Percentiles rank a stretch among this genome's conserved stretches.
phyloP scores from a whole-genome alignment of 2,113 vertebrate species.

The Myodes glareolus region DNA sequence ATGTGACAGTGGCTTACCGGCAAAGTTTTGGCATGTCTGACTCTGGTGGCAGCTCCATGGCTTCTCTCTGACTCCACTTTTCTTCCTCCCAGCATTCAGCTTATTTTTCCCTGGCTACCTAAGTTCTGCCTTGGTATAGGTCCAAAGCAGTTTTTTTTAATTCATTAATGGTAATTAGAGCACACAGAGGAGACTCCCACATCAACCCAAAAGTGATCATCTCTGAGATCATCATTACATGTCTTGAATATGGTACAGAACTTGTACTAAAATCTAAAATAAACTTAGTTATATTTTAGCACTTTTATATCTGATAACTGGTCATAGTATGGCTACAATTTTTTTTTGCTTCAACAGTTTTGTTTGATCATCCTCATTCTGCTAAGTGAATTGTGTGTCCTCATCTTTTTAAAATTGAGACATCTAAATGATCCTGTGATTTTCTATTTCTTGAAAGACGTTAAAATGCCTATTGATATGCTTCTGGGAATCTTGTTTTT shows the following conservation, averaged over 20 bases:
- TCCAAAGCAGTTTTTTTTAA: too few relatives aligned
- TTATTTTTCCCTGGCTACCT: too few relatives aligned
- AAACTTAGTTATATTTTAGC: conserved; percentile 1
- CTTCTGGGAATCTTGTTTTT: not conserved
- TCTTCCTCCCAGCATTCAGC: too few relatives aligned
- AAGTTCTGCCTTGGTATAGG: too few relatives aligned
- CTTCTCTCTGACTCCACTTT: too few relatives aligned
- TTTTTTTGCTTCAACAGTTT: not conserved
- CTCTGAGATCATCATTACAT: not conserved
- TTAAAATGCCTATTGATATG: not conserved
- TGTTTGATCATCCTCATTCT: not conserved
- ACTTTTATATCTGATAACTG: not conserved
- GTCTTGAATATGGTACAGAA: not conserved
- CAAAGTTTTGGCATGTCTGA: too few relatives aligned
- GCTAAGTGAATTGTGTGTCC: not conserved
- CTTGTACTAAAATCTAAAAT: not conserved
- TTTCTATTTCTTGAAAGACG: not conserved
- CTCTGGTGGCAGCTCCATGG: too few relatives aligned
- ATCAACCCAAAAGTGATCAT: too few relatives aligned
- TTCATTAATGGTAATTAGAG: too few relatives aligned
- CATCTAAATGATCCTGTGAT: not conserved
- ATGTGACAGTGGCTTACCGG: too few relatives aligned
- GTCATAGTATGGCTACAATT: not conserved
- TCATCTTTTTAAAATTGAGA: not conserved
- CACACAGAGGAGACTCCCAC: too few relatives aligned